Conservation (phyloP, 2,888 invertebrate genomes). For the Nipponacmea schrenckii region DNA sequence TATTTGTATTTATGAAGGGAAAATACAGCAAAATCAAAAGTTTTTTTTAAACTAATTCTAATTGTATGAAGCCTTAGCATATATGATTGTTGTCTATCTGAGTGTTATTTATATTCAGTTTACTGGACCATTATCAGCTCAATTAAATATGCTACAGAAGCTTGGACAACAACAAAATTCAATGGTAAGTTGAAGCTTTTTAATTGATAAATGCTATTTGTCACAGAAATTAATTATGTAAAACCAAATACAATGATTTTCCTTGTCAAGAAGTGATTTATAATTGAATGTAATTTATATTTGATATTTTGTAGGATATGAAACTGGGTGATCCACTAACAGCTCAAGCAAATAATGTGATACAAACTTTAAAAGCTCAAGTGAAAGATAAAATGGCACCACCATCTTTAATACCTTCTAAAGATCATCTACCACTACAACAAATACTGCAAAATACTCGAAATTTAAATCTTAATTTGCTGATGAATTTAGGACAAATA, state of each 20-base stretch:
- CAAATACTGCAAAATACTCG: conserved; percentile 31
- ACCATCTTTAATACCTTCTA: background rate
- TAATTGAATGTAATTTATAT: no score
- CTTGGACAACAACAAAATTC: conserved; percentile 15
- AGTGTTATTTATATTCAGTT: conserved; percentile 29
- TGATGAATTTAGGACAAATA: conserved; percentile 52
- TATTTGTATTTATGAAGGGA: no score
- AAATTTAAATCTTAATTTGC: conserved; percentile 44
- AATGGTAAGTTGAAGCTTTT: background rate
- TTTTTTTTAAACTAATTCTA: no score
- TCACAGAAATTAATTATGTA: background rate
- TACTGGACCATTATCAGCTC: conserved; percentile 35
- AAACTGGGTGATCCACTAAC: conserved; percentile 64
- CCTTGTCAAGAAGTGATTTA: no score
- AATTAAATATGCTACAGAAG: conserved; percentile 31
- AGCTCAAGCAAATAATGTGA: conserved; percentile 63
- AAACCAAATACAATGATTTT: no score
- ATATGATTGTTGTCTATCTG: no score
- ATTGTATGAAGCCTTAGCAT: no score
- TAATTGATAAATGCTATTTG: background rate
- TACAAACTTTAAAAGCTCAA: conserved; percentile 67
- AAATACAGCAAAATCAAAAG: no score
- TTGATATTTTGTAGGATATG: background rate
- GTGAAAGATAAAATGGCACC: conserved; percentile 30
- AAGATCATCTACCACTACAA: background rate